Percentiles rank a stretch among this genome's conserved stretches.
Conservation (phyloP, 2,797 vertebrate genomes). For the Limosa lapponica region DNA sequence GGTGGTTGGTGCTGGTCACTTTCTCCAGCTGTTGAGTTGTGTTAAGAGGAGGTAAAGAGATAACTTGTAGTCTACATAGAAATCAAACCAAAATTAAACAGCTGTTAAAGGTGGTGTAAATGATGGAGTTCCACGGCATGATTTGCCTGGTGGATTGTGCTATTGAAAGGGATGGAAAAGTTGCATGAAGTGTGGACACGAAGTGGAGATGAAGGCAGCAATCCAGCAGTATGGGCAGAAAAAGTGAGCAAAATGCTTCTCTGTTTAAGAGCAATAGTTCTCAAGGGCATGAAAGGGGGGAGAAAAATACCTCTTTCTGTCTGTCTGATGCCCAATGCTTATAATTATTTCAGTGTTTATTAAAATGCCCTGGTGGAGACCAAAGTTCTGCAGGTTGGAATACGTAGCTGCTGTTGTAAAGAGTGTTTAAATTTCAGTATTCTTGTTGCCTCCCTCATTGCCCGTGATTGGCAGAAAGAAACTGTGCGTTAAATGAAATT, state of each 20-base stretch:
- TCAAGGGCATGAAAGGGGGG: neutral
- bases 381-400: neutral
- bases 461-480: neutral
- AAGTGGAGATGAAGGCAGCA: neutral
- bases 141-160: neutral
- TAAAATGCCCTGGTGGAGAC: neutral
- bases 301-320: neutral
- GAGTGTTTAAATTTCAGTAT: neutral
- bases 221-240: neutral
- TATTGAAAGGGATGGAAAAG: neutral
- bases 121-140: neutral
- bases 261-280: neutral
- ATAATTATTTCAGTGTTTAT: neutral
- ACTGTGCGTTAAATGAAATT: neutral
- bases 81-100: neutral
- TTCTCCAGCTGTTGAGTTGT: neutral
- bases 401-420: neutral
- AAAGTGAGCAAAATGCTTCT: neutral
- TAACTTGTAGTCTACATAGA: neutral
- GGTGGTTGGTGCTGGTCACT: neutral
- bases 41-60: neutral
- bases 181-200: fast-evolving
- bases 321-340: neutral
- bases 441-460: neutral
- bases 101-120: neutral